These are phyloP conservation scores for Tachina lurida DNA, from an alignment of 2,888 invertebrate species.

Conservation along the genomic window DNA sequence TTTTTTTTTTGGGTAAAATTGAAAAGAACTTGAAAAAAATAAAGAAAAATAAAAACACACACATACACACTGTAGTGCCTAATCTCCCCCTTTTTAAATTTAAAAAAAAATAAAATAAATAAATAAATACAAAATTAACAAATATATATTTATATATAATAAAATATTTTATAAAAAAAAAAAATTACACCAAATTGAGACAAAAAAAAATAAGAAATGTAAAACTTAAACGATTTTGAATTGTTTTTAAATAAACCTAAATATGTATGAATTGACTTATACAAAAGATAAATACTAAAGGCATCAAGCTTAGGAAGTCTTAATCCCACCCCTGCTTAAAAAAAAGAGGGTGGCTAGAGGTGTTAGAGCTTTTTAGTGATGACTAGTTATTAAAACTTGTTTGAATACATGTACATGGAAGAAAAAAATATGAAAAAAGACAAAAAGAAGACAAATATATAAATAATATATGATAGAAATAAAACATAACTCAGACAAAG, in stretches of 20 bases:
- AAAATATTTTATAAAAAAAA: conserved; percentile 70
- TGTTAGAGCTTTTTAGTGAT: conserved; percentile 70
- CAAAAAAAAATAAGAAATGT: neutral
- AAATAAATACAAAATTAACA: conserved; percentile 37
- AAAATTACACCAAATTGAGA: conserved; percentile 45
- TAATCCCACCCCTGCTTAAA: conserved; percentile 11
- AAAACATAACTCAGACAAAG: conserved; percentile 79
- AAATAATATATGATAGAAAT: conserved; percentile 57
- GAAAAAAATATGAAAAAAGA: conserved; percentile 66
- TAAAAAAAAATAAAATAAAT: conserved; percentile 69
- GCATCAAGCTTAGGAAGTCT: conserved; percentile 65
- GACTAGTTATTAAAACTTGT: conserved; percentile 57
- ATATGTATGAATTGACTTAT: conserved; percentile 57
- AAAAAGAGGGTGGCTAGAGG: conserved; percentile 47
- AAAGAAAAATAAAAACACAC: conserved; percentile 71
- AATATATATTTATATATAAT: conserved; percentile 65
- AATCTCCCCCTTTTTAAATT: conserved; percentile 78
- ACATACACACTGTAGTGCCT: conserved; percentile 82
- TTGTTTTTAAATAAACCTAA: conserved; percentile 42
- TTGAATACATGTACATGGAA: conserved; percentile 64
- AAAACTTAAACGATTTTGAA: conserved; percentile 67
- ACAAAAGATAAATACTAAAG: conserved; percentile 58
- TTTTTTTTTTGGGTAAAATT: conserved; percentile 60
- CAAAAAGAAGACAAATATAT: conserved; percentile 71
- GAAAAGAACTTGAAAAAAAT: conserved; percentile 64